Evolutionary conservation across 2,888 invertebrate genomes (phyloP), one percentile per base, ranked within the genome.

Genomic region (Xylota segnis): DNA sequence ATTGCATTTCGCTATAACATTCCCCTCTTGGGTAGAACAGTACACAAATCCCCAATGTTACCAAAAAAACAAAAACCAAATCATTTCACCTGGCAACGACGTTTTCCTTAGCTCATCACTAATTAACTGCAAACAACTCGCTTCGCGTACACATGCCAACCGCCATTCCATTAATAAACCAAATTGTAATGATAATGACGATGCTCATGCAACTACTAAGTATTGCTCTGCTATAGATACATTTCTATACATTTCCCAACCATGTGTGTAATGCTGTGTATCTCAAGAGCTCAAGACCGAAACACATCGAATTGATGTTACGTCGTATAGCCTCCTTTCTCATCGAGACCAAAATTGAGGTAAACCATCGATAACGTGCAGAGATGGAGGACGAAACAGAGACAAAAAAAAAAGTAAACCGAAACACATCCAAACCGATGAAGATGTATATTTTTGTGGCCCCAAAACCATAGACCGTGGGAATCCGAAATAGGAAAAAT

Each of bases 381-480:
- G 40, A 58, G 12, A 14, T 23, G n/a, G 32, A 32, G 7, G 34
- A 34, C 7, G 10, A 34, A 9, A 14, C 2, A 43, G 5, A 43
- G n/a, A n/a, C n/a, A 14, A 23, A 10, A 37, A 18, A 9, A 47
- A 27, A 34, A 43, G n/a, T n/a, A n/a, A n/a, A n/a, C n/a, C n/a
- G 23, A 45, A 43, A 10, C 16, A 45, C 32, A 45, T 45, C 18
- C 3, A 45, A 9, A 12, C 45, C 45, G 14, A 32, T 58, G 18
- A 70, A 70, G 56, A 70, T 45, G 34, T 43, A 29, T 34, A 16
- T 18, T 18, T 59, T 59, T 37, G 34, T 70, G 52, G 16, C 27
- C 61, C 32, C 18, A 59, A 40, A 83, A 72, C 32, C 77, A 72
- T 78, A 54, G 66, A 78, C 63, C 68, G 72, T 74, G 78, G 68